Evolutionary conservation across 2,113 vertebrate species (phyloP).

Genomic region (Chionis minor): DNA sequence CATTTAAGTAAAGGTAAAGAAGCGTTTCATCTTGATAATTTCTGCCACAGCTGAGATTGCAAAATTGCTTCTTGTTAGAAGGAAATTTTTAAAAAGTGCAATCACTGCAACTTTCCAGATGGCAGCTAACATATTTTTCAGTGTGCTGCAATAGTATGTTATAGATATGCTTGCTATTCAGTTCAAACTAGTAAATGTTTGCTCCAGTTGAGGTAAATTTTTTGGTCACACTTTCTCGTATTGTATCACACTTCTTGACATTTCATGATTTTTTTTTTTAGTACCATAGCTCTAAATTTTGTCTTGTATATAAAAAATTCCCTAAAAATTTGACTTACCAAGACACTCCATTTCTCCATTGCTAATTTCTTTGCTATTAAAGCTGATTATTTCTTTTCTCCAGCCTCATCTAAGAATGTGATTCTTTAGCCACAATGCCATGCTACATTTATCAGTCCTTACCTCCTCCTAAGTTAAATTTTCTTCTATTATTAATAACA

Average conservation of each 20-base stretch:
- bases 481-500: background rate
- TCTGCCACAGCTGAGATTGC: constrained; percentile 62
- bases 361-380: background rate
- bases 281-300: background rate
- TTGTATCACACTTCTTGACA: background rate
- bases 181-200: constrained; percentile 5
- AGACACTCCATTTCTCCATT: background rate
- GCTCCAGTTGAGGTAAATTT: background rate
- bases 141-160: constrained; percentile 24
- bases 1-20: constrained; percentile 65
- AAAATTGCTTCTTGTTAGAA: constrained; percentile 64
- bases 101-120: constrained; percentile 63
- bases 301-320: background rate
- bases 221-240: background rate
- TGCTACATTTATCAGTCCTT: background rate
- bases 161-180: constrained; percentile 17
- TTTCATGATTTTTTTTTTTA: background rate
- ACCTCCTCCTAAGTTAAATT: background rate
- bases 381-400: background rate
- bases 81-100: constrained; percentile 66
- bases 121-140: constrained; percentile 50
- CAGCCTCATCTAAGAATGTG: background rate
- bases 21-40: constrained; percentile 56
- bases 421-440: background rate
- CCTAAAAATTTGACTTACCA: background rate